Evolutionary conservation across 2,113 vertebrate genomes (phyloP), one percentile per base, ranked within the genome.

Genomic region (Pandion haliaetus): DNA sequence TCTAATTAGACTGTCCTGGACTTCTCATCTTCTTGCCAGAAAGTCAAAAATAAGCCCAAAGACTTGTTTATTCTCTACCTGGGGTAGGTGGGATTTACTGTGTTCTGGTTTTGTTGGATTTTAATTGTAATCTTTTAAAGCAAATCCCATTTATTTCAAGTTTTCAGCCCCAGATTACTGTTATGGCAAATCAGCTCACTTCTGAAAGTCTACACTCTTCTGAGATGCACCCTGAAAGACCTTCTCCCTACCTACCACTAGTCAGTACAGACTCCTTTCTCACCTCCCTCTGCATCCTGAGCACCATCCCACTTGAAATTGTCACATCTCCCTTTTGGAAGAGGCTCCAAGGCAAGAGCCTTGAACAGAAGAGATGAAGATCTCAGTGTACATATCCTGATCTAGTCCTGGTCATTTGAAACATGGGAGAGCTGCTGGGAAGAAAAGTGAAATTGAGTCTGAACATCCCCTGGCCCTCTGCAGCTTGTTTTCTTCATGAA

Each of bases 371-470:
- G 23, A 57, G 18, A 24, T 69, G 59, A 81, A 71, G 45, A 50
- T 3, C 16, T 62, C 16, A 6, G 28, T 42, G 12, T 47, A 31
- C 14, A 24, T 47, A 17, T 3, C 11, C 7, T 63, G 29, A 67
- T 67, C 7, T 11, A 58, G 44, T 10, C 10, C 6, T 34, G 12
- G 17, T n/a, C 9, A 52, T 42, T 42, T 63, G 29, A 69, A 79
- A 34, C 49, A 23, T 0, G 2, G 12, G 31, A 50, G 17, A 50
- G 8, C 20, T 1, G 0, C 17, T 28, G 28, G 8, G 15, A 50
- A 45, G 21, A 32, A 54, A 82, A 87, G 26, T 34, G 11, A 21
- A 71, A 71, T 28, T 29, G n/a, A 67, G 7, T 17, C 18, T 45
- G 28, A 72, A 36, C 5, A 21, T 40, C 15, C 9, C 9, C 58